Conservation (phyloP, 2,113 vertebrate species). For the Zosterops lateralis region DNA sequence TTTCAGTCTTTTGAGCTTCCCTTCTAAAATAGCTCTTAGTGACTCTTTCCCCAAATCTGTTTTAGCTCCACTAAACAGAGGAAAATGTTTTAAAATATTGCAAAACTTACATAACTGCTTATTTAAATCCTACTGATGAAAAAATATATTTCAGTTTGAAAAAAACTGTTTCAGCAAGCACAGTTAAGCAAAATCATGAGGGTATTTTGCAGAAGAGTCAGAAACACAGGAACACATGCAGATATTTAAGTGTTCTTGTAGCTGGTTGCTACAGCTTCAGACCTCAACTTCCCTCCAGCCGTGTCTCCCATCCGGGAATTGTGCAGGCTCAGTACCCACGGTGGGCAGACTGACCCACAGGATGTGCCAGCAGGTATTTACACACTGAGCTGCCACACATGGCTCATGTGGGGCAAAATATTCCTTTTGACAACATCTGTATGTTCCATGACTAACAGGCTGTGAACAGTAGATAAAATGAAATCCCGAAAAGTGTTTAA, state of each 20-base stretch:
- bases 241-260: background rate
- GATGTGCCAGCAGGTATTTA: background rate
- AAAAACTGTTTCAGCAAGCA: background rate
- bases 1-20: background rate
- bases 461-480: background rate
- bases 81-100: background rate
- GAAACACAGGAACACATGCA: background rate
- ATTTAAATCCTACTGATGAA: background rate
- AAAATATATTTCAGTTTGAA: background rate
- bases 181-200: background rate
- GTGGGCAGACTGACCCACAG: background rate
- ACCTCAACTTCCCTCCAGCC: background rate
- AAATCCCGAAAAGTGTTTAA: background rate
- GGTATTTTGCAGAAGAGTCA: background rate
- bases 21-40: background rate
- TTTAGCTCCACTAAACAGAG: background rate
- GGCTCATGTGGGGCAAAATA: background rate
- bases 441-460: background rate
- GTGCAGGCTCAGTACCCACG: fast-evolving
- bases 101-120: background rate
- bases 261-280: background rate
- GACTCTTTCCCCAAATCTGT: background rate
- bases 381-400: background rate
- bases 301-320: constrained; percentile 13
- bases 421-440: background rate